Percentiles rank a stretch among this genome's conserved stretches.
phyloP scores from a whole-genome alignment of 2,888 invertebrate genomes.

The Omphaloscelis lunosa region DNA sequence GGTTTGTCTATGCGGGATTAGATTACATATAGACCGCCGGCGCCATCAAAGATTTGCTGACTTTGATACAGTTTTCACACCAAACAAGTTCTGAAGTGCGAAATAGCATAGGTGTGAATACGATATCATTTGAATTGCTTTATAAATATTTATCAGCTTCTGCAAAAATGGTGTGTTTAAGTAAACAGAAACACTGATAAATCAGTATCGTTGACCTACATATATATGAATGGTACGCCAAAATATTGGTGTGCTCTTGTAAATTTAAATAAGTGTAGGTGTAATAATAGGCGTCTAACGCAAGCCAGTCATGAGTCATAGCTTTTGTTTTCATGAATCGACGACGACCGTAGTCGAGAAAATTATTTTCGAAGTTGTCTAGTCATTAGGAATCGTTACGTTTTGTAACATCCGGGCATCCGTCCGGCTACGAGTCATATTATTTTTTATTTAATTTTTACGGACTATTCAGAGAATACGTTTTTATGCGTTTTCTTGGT shows the following conservation, averaged over 20 bases:
- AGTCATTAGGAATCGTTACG: constrained; percentile 63
- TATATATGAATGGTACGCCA: constrained; percentile 39
- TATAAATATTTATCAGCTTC: constrained; percentile 48
- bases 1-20: constrained; percentile 45
- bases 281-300: constrained; percentile 52
- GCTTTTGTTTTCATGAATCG: constrained; percentile 45
- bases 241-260: constrained; percentile 49
- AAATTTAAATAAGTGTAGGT: constrained; percentile 54
- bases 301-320: constrained; percentile 57
- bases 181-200: constrained; percentile 33
- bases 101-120: constrained; percentile 47
- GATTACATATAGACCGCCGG: constrained; percentile 60
- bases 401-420: constrained; percentile 66
- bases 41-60: constrained; percentile 63
- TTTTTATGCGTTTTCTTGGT: constrained; percentile 8
- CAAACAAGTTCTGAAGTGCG: constrained; percentile 27
- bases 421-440: constrained; percentile 33
- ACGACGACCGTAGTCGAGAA: constrained; percentile 13
- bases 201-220: constrained; percentile 54
- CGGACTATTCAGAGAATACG: constrained; percentile 30
- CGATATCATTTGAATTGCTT: constrained; percentile 37
- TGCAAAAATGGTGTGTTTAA: constrained; percentile 35
- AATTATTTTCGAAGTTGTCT: constrained; percentile 59
- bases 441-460: constrained; percentile 36
- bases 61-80: constrained; percentile 42